A percentile compares a stretch with the other conserved stretches of the same genome.
Evolutionary conservation across 2,888 invertebrate species (phyloP).

Genomic region (Rhogogaster chlorosoma): DNA sequence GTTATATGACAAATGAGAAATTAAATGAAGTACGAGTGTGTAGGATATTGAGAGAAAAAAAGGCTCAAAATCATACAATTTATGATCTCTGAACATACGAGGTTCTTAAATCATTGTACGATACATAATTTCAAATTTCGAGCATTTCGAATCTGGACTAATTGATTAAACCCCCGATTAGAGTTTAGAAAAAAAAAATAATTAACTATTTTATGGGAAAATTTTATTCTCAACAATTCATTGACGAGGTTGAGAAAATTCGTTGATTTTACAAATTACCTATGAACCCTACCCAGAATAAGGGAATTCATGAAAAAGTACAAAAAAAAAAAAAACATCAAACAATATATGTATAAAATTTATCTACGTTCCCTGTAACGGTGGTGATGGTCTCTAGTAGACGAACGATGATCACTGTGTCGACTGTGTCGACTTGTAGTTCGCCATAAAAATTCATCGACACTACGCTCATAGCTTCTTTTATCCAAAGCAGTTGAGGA

Average conservation of each 20-base stretch:
- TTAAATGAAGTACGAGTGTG: not conserved
- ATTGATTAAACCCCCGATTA: not conserved
- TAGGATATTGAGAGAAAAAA: not conserved
- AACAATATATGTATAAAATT: constrained; percentile 54
- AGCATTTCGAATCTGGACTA: not conserved
- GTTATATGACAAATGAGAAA: not conserved
- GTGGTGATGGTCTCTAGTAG: constrained; percentile 81
- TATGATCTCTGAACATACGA: not conserved
- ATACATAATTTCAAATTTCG: not conserved
- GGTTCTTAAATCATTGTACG: not conserved
- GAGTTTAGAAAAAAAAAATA: not conserved
- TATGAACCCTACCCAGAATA: constrained; percentile 22
- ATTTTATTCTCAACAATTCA: constrained; percentile 15
- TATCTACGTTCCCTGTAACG: constrained; percentile 83
- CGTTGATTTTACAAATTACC: constrained; percentile 36
- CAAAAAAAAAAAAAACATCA: constrained; percentile 8
- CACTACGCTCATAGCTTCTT: constrained; percentile 92
- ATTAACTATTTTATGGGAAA: not conserved
- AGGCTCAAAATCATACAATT: not conserved
- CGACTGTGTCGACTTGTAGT: constrained; percentile 84
- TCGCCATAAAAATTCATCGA: constrained; percentile 92
- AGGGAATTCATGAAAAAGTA: constrained; percentile 35
- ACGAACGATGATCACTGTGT: constrained; percentile 78
- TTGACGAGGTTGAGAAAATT: not conserved
- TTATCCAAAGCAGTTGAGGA: constrained; percentile 84